A percentile compares a stretch with the other conserved stretches of the same genome.
These are phyloP conservation scores for Scolopax rusticola DNA, from an alignment of 2,797 vertebrate species.

Conservation along the genomic window DNA sequence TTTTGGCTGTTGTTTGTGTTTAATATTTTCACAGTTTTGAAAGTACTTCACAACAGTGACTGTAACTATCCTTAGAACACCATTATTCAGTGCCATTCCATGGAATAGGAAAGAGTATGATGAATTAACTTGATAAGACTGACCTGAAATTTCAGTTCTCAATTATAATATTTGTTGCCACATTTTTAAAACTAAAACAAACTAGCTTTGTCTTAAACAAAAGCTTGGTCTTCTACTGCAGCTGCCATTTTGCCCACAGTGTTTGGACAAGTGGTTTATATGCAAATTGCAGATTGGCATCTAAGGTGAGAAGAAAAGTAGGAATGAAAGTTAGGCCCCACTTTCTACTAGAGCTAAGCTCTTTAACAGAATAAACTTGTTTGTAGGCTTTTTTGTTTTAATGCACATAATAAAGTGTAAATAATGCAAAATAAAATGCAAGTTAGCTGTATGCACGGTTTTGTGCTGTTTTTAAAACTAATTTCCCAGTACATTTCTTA, in stretches of 20 bases:
- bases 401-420: neutral
- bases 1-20: neutral
- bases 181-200: neutral
- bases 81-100: neutral
- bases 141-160: neutral
- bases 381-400: neutral
- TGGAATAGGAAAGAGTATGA: neutral
- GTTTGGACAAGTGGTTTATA: neutral
- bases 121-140: neutral
- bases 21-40: neutral
- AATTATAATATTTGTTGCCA: neutral
- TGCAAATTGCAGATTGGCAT: neutral
- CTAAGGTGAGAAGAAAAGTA: neutral
- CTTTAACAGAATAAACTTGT: neutral
- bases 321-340: neutral
- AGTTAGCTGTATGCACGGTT: neutral
- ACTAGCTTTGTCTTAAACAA: neutral
- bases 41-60: neutral
- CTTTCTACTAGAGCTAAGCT: neutral
- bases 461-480: neutral
- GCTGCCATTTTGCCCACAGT: neutral
- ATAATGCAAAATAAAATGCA: neutral
- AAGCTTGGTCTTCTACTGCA: neutral
- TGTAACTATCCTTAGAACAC: neutral
- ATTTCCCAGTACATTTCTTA: neutral